Conservation (phyloP, 2,113 vertebrate species). For the Ameiurus melas region DNA sequence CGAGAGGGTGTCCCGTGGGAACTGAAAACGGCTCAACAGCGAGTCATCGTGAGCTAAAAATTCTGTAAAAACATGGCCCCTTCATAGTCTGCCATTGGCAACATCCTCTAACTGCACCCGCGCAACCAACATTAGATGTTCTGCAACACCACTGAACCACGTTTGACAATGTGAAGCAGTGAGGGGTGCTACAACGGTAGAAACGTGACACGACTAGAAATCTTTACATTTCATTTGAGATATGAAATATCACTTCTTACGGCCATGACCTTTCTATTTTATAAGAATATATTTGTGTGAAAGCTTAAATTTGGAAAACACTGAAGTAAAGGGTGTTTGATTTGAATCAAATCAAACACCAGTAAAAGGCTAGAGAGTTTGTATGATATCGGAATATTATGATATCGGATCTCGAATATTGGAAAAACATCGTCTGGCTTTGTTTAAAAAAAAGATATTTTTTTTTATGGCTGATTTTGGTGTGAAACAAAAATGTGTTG, state of each 20-base stretch:
- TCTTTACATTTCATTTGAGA: not conserved
- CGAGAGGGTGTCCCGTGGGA: not conserved
- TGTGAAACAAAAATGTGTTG: not conserved
- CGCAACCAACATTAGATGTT: not conserved
- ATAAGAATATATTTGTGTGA: not conserved
- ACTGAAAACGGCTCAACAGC: not conserved
- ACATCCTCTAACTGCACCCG: not conserved
- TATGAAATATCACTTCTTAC: not conserved
- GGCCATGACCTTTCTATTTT: not conserved
- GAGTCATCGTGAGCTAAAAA: constrained; percentile 1
- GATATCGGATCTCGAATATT: not conserved
- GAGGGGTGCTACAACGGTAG: not conserved
- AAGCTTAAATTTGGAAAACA: not conserved
- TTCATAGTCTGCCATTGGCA: not conserved
- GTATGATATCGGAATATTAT: not conserved
- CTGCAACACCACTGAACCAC: not conserved
- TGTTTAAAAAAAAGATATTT: not conserved
- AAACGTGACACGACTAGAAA: not conserved
- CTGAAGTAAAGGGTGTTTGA: not conserved
- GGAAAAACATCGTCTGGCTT: not conserved
- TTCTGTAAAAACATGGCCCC: not conserved
- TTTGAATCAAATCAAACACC: too few relatives aligned
- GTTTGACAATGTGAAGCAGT: not conserved
- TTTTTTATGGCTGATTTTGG: not conserved
- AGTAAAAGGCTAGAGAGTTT: not conserved